Percentiles rank a stretch among this genome's conserved stretches.
Conservation (phyloP, 2,113 vertebrate genomes). For the Proterorhinus semilunaris region DNA sequence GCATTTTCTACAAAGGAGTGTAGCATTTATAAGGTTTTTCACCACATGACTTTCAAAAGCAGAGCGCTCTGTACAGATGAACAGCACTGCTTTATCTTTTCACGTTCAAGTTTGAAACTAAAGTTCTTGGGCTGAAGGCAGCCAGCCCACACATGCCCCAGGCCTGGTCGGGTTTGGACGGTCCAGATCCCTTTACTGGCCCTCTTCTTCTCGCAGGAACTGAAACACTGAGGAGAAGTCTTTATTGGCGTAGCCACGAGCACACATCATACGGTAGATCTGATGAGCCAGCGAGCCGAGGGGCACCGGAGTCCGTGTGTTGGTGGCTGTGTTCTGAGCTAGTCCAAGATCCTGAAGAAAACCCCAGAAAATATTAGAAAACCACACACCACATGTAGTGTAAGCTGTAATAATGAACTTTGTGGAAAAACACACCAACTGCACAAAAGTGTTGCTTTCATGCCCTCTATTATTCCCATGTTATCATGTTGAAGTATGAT, state of each 20-base stretch:
- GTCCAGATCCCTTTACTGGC: conserved; percentile 68
- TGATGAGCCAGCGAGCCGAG: conserved; percentile 94
- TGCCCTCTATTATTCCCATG: too few relatives aligned
- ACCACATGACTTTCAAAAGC: conserved; percentile 44
- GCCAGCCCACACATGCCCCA: conserved; percentile 41
- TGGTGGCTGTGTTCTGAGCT: conserved; percentile 93
- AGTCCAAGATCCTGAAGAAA: conserved; percentile 89
- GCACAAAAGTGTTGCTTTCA: too few relatives aligned
- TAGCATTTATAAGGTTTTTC: conserved; percentile 33
- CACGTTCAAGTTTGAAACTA: conserved; percentile 13
- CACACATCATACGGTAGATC: conserved; percentile 96
- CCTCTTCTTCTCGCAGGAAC: conserved; percentile 94
- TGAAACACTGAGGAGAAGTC: conserved; percentile 99
- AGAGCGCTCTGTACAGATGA: conserved; percentile 34
- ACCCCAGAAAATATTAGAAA: conserved; percentile 24
- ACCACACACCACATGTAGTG: conserved; percentile 29
- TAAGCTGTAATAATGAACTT: conserved; percentile 21
- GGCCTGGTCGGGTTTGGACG: conserved; percentile 54
- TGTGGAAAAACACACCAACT: too few relatives aligned
- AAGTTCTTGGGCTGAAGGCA: conserved; percentile 41
- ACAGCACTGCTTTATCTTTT: conserved; percentile 26
- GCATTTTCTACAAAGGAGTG: conserved; percentile 48
- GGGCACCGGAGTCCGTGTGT: conserved; percentile 88
- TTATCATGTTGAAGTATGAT: too few relatives aligned
- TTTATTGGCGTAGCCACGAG: conserved; percentile 91